phyloP scores from a whole-genome alignment of 1,140 invertebrate genomes.

The Drosophila yakuba region DNA sequence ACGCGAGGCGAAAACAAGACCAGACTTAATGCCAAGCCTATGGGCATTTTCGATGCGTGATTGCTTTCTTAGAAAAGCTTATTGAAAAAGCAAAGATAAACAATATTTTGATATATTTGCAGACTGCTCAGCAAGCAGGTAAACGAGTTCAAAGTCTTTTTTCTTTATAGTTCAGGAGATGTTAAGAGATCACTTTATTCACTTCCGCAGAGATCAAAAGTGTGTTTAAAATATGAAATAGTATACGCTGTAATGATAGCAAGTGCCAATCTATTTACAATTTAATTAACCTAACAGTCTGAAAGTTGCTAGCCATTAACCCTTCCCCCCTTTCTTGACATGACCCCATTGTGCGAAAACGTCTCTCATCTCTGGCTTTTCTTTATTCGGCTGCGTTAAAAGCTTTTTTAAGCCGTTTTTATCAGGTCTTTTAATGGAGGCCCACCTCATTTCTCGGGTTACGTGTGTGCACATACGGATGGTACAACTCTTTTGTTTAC shows the following conservation, averaged over 20 bases:
- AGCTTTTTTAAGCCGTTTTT: conserved; percentile 63
- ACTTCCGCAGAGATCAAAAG: no score
- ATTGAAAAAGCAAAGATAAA: not conserved
- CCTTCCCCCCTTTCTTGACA: not conserved
- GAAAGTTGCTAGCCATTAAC: conserved; percentile 12
- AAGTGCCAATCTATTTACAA: conserved; percentile 4
- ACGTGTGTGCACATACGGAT: conserved; percentile 28
- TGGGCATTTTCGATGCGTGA: not conserved
- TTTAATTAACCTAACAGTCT: conserved; percentile 30
- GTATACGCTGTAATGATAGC: no score
- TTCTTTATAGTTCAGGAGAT: not conserved
- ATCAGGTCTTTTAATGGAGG: conserved; percentile 44
- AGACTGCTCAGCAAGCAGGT: not conserved
- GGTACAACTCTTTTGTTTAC: conserved; percentile 70
- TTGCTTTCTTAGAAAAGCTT: not conserved
- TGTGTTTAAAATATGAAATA: no score
- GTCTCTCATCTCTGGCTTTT: conserved; percentile 28
- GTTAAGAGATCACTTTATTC: no score
- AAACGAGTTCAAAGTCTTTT: no score
- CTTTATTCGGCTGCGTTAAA: conserved; percentile 57
- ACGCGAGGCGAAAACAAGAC: not conserved
- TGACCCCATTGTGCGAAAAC: conserved; percentile 13
- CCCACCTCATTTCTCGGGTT: conserved; percentile 51
- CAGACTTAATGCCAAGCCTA: not conserved
- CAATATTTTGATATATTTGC: not conserved